A percentile compares a stretch with the other conserved stretches of the same genome.
phyloP scores from a whole-genome alignment of 2,113 vertebrate species.

The Pangasianodon gigas region DNA sequence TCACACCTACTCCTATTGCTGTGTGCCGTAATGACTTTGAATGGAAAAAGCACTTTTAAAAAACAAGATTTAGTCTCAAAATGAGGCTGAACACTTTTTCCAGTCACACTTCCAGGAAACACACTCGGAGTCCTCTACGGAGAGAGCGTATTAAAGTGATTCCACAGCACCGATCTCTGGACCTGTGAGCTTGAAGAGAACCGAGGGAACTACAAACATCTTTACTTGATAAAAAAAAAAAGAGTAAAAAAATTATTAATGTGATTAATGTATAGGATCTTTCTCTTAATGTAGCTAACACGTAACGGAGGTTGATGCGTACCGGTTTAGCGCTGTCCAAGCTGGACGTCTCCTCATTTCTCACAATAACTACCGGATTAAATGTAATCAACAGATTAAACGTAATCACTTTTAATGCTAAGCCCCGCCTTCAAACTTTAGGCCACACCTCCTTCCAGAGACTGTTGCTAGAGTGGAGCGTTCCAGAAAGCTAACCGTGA shows the following conservation, averaged over 20 bases:
- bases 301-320: not conserved
- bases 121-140: not conserved
- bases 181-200: not conserved
- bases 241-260: not conserved
- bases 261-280: not conserved
- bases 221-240: not conserved
- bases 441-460: not conserved
- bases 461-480: not conserved
- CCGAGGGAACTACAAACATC: not conserved
- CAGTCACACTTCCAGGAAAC: constrained; percentile 22
- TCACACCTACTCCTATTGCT: not conserved
- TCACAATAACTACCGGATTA: not conserved
- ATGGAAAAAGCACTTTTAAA: not conserved
- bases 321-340: not conserved
- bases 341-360: not conserved
- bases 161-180: not conserved
- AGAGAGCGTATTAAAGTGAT: not conserved
- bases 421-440: not conserved
- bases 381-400: not conserved
- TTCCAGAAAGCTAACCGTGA: too few species aligned
- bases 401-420: not conserved
- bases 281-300: not conserved
- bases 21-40: not conserved
- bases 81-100: constrained; percentile 19
- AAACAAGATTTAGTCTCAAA: not conserved